Conservation (phyloP, 2,113 vertebrate species). For the Platysternon megacephalum region DNA sequence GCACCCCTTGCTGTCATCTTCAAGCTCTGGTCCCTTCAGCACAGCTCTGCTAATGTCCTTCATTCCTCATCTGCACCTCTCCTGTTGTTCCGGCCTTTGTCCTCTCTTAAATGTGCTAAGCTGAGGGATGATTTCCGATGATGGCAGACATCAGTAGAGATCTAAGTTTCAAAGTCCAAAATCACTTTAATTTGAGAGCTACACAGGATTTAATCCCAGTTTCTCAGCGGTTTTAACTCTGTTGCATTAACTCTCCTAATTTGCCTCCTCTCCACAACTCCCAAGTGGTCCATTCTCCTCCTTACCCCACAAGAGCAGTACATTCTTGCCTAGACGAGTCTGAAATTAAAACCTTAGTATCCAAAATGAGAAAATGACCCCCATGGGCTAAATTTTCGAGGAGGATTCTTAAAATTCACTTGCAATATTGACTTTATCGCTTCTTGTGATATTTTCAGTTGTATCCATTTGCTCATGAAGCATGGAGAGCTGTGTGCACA, state of each 20-base stretch:
- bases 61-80: not conserved
- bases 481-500: not conserved
- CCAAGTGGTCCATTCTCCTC: not conserved
- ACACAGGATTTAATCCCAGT: not conserved
- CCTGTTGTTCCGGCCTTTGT: not conserved
- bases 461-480: not conserved
- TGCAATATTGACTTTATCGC: not conserved
- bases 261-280: accelerated
- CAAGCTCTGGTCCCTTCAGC: not conserved
- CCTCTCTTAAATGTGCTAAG: not conserved
- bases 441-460: not conserved
- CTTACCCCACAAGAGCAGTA: not conserved
- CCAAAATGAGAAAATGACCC: not conserved
- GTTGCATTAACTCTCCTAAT: not conserved
- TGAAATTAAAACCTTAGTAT: accelerated
- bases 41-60: accelerated
- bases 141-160: accelerated
- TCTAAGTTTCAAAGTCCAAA: not conserved
- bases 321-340: not conserved
- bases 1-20: accelerated
- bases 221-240: not conserved
- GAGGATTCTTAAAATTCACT: not conserved
- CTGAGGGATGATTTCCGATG: not conserved
- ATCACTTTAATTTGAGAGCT: not conserved
- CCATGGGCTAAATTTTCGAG: not conserved